phyloP scores from a whole-genome alignment of 2,888 invertebrate species.

The Cryptocheilus praepositus region DNA sequence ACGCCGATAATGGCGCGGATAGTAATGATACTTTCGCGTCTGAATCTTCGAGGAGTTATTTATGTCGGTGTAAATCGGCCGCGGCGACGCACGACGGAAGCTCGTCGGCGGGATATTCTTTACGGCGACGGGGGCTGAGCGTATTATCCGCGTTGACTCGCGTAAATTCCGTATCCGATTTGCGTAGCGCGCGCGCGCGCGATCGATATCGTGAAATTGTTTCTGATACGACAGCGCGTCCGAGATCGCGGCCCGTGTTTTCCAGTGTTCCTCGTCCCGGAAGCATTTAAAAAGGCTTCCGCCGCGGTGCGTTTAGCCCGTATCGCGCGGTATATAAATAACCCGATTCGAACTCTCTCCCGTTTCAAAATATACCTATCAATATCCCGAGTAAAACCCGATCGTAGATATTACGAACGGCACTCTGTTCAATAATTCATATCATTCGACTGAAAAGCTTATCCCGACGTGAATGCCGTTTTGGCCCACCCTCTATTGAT shows the following conservation, averaged over 20 bases:
- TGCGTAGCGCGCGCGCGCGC: too few species aligned
- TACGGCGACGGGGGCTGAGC: too few species aligned
- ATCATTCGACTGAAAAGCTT: constrained; percentile 50
- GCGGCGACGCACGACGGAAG: neutral
- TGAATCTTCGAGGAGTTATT: too few species aligned
- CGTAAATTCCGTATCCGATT: too few species aligned
- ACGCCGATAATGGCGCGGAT: constrained; percentile 4
- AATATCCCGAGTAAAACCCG: constrained; percentile 42
- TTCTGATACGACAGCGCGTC: too few species aligned
- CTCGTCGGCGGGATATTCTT: neutral
- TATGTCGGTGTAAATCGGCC: neutral
- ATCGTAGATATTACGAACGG: constrained; percentile 42
- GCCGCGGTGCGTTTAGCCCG: neutral
- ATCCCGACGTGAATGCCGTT: constrained; percentile 3
- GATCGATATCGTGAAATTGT: too few species aligned
- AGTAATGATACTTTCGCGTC: neutral
- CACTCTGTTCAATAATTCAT: constrained; percentile 54
- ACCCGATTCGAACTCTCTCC: constrained; percentile 4
- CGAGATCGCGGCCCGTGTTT: too few species aligned
- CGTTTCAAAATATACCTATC: constrained; percentile 46
- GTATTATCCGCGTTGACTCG: too few species aligned
- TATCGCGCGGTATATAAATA: constrained; percentile 6
- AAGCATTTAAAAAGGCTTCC: too few species aligned
- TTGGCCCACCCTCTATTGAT: constrained; percentile 7
- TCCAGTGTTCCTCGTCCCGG: too few species aligned